Percentiles rank a stretch among this genome's conserved stretches.
These are phyloP conservation scores for Poecile montanus DNA, from an alignment of 2,797 vertebrate genomes.

Conservation along the genomic window DNA sequence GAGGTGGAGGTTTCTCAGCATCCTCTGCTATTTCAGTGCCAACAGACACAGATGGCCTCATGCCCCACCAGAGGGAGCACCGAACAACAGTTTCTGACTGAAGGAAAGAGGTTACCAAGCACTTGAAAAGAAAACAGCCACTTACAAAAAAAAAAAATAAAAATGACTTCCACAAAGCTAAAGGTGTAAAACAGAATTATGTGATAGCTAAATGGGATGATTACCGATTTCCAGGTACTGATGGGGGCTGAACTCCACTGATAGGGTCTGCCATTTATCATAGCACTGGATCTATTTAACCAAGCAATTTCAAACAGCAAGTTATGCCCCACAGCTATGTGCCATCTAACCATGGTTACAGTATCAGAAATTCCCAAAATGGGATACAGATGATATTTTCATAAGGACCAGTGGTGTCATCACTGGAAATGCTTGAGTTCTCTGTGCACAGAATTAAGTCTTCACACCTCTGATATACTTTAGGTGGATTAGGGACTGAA, in stretches of 20 bases:
- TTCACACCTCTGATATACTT: neutral
- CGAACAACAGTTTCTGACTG: neutral
- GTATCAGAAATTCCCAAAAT: neutral
- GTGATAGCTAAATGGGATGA: neutral
- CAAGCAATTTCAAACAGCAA: neutral
- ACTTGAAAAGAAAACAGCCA: neutral
- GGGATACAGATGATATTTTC: neutral
- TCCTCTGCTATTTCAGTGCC: no score
- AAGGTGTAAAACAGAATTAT: neutral
- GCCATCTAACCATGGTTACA: neutral
- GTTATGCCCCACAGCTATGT: neutral
- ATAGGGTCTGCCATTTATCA: neutral
- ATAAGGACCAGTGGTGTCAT: neutral
- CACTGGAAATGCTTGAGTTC: neutral
- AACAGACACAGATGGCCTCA: neutral
- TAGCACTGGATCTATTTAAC: neutral
- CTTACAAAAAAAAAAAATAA: neutral
- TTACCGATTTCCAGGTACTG: neutral
- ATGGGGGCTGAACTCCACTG: neutral
- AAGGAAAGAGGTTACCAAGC: neutral
- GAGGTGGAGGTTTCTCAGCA: neutral
- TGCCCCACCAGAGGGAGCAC: slow-evolving; percentile 42
- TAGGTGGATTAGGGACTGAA: neutral
- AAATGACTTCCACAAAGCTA: neutral
- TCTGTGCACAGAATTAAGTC: neutral